A percentile compares a stretch with the other conserved stretches of the same genome.
Conservation (phyloP, 2,888 invertebrate species). For the Diogma glabrata region DNA sequence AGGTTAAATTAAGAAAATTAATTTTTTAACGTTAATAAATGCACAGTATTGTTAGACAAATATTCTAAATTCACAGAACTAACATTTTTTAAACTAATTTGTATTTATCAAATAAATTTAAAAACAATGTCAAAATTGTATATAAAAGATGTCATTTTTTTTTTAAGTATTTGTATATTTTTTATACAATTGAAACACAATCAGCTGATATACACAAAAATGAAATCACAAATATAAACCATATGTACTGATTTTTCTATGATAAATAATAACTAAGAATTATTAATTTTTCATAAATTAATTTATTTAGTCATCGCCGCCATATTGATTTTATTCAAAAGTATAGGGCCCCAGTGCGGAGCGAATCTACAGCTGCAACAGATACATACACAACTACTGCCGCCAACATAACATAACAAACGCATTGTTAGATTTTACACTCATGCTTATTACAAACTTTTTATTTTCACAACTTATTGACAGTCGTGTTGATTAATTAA, state of each 20-base stretch:
- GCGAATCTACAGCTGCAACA: constrained; percentile 10
- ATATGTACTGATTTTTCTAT: no score
- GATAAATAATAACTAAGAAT: no score
- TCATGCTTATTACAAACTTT: no score
- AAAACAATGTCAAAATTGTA: no score
- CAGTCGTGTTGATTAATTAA: constrained; percentile 13
- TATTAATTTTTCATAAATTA: constrained; percentile 4
- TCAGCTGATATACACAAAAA: constrained; percentile 7
- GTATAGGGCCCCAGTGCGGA: constrained; percentile 17
- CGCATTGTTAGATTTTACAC: no score
- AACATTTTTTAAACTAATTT: not conserved
- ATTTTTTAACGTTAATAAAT: not conserved
- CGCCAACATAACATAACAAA: no score
- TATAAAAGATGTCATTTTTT: constrained; percentile 3
- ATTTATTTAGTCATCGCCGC: constrained; percentile 13
- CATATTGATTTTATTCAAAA: constrained; percentile 18
- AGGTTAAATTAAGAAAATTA: constrained; percentile 5
- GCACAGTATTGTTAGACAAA: not conserved
- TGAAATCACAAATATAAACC: no score
- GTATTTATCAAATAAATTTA: not conserved
- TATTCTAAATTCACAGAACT: not conserved
- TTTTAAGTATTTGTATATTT: constrained; percentile 5
- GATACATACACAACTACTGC: not conserved
- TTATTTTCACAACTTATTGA: not conserved
- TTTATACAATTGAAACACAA: constrained; percentile 5